A percentile compares a stretch with the other conserved stretches of the same genome.
Conservation (phyloP, 2,113 vertebrate species). For the Lanius ludovicianus region DNA sequence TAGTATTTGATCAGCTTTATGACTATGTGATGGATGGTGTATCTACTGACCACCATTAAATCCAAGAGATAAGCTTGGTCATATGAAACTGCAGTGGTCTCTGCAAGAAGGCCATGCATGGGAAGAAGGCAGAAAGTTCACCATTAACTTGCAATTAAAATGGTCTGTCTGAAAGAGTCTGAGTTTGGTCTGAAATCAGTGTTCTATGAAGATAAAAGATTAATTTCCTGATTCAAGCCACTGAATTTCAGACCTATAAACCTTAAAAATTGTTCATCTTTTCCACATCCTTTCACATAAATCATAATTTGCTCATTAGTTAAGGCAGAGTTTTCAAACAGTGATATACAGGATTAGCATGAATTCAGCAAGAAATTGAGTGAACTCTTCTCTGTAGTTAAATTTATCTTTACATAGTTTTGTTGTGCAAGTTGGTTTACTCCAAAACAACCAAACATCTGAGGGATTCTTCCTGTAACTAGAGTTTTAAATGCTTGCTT, state of each 20-base stretch:
- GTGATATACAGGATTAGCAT: neutral
- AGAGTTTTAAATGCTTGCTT: neutral
- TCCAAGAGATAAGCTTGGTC: neutral
- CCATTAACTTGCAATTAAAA: neutral
- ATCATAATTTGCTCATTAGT: neutral
- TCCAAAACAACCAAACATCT: neutral
- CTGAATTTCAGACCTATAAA: neutral
- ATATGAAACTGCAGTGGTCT: accelerated
- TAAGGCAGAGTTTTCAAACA: neutral
- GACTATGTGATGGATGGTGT: neutral
- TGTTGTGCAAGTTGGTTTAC: neutral
- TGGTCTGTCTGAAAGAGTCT: neutral
- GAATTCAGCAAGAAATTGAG: neutral
- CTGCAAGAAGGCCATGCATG: neutral
- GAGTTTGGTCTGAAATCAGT: neutral
- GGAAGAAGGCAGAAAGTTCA: neutral
- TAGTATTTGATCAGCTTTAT: neutral
- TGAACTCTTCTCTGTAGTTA: neutral
- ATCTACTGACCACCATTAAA: neutral
- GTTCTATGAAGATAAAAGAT: neutral
- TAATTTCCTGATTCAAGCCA: neutral
- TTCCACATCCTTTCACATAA: neutral
- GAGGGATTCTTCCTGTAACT: neutral
- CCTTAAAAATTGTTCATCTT: neutral
- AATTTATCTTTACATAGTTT: neutral